Evolutionary conservation across 2,797 vertebrate genomes (phyloP), one percentile per base, ranked within the genome.

Genomic region (Coregonus sp.): DNA sequence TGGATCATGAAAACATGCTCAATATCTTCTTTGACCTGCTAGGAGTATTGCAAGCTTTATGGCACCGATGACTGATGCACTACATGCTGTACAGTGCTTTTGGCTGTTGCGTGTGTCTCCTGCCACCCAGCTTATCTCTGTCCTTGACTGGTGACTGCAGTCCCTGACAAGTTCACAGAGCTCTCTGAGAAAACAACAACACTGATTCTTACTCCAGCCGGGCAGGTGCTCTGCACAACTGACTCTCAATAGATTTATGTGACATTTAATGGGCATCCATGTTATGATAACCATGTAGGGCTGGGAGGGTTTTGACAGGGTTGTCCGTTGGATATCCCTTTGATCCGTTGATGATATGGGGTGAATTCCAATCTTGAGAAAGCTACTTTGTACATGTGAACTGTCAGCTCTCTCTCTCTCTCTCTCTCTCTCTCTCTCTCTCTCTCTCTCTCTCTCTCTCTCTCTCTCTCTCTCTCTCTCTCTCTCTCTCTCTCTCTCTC

Each of bases 321-420:
- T 74, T 79, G 15, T 15, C 56, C 80, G 81, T 11, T 76, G 81
- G 74, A 50, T 81, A 81, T 66, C 89, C 86, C 91, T 93, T 92
- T 91, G 91, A 92, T 59, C n/a, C 4, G 11, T 59, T 56, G 54
- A 93, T 93, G 87, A 90, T 85, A 82, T 88, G 86, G 90, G 91
- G 91, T 82, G 77, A 90, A 87, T 90, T 92, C 90, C 92, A 92
- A 82, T 90, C 86, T 89, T 89, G 87, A 85, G 87, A 88, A 90
- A 91, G 85, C 87, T 81, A 82, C 81, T 89, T 87, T 66, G 85
- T 85, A 87, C 87, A 84, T 79, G 31, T 33, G 33, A 86, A 47
- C 85, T 37, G 69, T 72, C 81, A 82, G 85, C 82, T 86, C 80
- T 83, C 81, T 80, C 40, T 47, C 20, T 2, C 37, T 70, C 20